A percentile compares a stretch with the other conserved stretches of the same genome.
Conservation (phyloP, 2,113 vertebrate species). For the Ellobius talpinus region DNA sequence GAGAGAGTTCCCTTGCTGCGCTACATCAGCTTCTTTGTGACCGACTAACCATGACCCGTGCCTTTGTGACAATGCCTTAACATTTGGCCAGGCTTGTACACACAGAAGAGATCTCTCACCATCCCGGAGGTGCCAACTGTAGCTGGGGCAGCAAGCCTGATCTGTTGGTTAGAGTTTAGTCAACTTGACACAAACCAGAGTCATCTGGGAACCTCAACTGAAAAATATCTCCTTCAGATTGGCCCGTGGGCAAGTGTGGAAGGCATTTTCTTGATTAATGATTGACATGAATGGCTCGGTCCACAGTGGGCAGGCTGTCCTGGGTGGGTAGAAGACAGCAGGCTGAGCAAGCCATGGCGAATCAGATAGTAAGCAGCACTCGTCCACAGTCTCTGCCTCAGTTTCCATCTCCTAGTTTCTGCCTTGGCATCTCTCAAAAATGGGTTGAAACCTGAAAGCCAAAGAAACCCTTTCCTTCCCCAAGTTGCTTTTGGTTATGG, state of each 20-base stretch:
- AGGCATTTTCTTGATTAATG: not conserved
- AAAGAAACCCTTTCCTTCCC: not conserved
- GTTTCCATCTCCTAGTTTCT: not conserved
- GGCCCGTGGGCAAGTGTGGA: not conserved
- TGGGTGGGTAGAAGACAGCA: not conserved
- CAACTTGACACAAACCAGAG: not conserved
- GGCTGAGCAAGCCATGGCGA: not conserved
- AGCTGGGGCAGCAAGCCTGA: not conserved
- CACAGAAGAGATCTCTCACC: not conserved
- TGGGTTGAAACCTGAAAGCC: not conserved
- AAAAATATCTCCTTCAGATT: not conserved
- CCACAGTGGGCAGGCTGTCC: not conserved
- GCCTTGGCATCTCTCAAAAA: not conserved
- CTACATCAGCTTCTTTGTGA: slow-evolving; percentile 23
- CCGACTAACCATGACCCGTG: not conserved
- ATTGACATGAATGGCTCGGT: not conserved
- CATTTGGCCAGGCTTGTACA: not conserved
- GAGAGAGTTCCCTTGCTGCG: not conserved
- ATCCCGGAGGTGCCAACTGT: accelerated
- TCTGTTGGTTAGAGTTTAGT: not conserved
- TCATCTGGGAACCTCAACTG: not conserved
- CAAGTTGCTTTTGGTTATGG: not conserved
- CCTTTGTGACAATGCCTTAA: not conserved
- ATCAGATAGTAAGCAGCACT: not conserved
- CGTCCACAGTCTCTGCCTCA: not conserved